Evolutionary conservation across 2,113 vertebrate genomes (phyloP).

Genomic region (Oncorhynchus gorbuscha): DNA sequence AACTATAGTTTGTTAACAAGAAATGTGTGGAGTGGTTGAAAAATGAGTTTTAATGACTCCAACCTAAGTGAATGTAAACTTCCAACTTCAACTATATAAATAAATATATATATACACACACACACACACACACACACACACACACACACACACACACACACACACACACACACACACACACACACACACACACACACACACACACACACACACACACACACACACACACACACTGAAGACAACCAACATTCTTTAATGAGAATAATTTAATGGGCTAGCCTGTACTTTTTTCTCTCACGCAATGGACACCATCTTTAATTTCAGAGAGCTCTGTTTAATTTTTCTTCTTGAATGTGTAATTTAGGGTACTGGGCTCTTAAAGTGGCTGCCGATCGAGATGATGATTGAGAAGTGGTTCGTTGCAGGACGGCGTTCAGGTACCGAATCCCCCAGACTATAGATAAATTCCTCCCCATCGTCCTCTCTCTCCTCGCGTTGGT

Average conservation of each 20-base stretch:
- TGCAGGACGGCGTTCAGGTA: conserved; percentile 44
- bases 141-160: too few species aligned
- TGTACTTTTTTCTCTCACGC: background rate
- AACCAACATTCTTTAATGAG: background rate
- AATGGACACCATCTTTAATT: background rate
- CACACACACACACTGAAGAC: background rate
- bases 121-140: too few species aligned
- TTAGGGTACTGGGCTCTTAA: conserved; percentile 54
- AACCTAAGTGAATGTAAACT: too few species aligned
- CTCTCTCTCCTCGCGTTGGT: background rate
- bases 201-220: too few species aligned
- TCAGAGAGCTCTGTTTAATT: background rate
- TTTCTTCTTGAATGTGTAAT: conserved; percentile 45
- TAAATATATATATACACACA: too few species aligned
- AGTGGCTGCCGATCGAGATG: conserved; percentile 50
- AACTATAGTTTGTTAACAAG: too few species aligned
- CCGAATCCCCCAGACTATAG: background rate
- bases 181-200: too few species aligned
- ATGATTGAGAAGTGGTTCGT: conserved; percentile 43
- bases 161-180: too few species aligned
- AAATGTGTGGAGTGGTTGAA: too few species aligned
- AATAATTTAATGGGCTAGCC: background rate
- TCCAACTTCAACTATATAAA: too few species aligned
- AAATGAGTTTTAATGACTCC: too few species aligned
- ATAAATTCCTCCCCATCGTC: background rate